phyloP scores from a whole-genome alignment of 2,888 invertebrate species.

The Lissonota sp. region DNA sequence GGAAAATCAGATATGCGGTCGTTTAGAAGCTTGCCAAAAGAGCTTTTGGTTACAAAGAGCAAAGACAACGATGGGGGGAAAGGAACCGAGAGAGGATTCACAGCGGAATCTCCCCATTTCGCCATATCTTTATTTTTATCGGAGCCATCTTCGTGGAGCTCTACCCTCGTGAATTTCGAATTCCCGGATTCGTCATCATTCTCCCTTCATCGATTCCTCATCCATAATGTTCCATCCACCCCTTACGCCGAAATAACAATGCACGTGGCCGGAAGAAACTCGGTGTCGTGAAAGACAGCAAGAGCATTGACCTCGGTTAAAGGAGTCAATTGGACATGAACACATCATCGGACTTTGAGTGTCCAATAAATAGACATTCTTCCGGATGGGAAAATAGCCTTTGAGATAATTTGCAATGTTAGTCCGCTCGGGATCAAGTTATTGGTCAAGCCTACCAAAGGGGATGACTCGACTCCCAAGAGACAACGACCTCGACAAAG shows the following conservation, averaged over 20 bases:
- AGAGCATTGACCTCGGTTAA: too few relatives aligned
- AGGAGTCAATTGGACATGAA: constrained; percentile 21
- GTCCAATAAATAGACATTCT: constrained; percentile 1
- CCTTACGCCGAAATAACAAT: constrained; percentile 7
- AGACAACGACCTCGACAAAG: constrained; percentile 4
- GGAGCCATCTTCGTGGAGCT: constrained; percentile 46
- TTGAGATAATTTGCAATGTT: constrained; percentile 16
- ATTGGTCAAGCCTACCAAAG: not conserved
- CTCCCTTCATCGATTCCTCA: constrained; percentile 13
- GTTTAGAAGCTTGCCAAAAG: constrained; percentile 54
- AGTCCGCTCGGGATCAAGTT: constrained; percentile 4
- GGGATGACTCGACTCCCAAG: not conserved
- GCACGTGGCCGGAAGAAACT: constrained; percentile 2
- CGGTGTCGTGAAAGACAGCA: not conserved
- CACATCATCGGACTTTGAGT: constrained; percentile 27
- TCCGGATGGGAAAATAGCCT: constrained; percentile 16
- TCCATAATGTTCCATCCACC: constrained; percentile 49
- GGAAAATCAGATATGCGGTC: constrained; percentile 47
- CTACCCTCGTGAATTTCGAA: constrained; percentile 14
- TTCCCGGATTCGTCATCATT: constrained; percentile 12
- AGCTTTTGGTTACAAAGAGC: constrained; percentile 26
- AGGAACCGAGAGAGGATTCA: not conserved
- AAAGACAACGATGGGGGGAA: not conserved
- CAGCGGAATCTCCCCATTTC: constrained; percentile 59
- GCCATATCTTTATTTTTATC: constrained; percentile 32